Conservation (phyloP, 2,888 invertebrate genomes). For the Diarsia dahlii region DNA sequence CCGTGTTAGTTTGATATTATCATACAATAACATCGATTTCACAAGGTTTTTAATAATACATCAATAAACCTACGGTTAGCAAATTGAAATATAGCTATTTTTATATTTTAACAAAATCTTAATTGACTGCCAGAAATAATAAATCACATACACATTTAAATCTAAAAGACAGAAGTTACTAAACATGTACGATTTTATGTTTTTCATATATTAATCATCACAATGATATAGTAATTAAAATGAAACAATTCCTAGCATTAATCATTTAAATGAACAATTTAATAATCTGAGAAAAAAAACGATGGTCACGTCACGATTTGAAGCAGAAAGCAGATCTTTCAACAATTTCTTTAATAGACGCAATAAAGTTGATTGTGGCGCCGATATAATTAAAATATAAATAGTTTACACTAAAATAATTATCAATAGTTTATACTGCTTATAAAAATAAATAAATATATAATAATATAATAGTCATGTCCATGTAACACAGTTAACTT, state of each 20-base stretch:
- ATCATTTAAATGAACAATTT: constrained; percentile 49
- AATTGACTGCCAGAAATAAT: constrained; percentile 52
- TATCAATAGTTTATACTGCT: constrained; percentile 38
- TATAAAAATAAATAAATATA: constrained; percentile 50
- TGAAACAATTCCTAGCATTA: constrained; percentile 51
- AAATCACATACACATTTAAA: constrained; percentile 48
- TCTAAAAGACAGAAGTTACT: constrained; percentile 62
- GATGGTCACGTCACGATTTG: constrained; percentile 28
- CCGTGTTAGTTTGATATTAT: too few relatives aligned
- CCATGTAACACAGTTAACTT: constrained; percentile 53
- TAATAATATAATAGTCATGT: constrained; percentile 60
- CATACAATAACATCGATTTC: background rate
- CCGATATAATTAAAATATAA: constrained; percentile 58
- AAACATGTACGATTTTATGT: constrained; percentile 32
- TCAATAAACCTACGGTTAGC: constrained; percentile 8
- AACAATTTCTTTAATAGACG: constrained; percentile 50
- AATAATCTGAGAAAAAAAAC: constrained; percentile 38
- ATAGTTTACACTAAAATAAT: constrained; percentile 53
- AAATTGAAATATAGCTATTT: constrained; percentile 43
- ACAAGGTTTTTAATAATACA: constrained; percentile 7
- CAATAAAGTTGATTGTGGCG: constrained; percentile 51
- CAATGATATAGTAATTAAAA: constrained; percentile 60
- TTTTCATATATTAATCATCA: constrained; percentile 37
- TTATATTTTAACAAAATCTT: constrained; percentile 15
- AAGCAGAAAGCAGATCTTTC: constrained; percentile 33